Evolutionary conservation across 2,113 vertebrate species (phyloP).

Genomic region (Puma concolor): DNA sequence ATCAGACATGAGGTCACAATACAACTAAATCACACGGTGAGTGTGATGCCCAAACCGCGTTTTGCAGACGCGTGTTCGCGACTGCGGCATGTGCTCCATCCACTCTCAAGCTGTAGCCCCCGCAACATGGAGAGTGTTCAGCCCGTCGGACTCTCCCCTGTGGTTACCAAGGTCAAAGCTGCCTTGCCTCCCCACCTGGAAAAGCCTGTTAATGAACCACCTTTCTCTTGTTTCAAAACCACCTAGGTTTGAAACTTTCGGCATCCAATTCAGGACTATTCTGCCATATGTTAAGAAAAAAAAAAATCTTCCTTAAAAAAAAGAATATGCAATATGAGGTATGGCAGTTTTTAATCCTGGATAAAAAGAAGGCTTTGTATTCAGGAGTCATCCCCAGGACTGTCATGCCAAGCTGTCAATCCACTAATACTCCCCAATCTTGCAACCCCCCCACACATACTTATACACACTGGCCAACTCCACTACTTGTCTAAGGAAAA

Average conservation of each 20-base stretch:
- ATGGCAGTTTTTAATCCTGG: conserved; percentile 13
- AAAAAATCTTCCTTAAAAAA: conserved; percentile 12
- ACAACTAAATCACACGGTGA: not conserved
- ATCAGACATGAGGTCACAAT: not conserved
- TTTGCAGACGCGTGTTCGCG: not conserved
- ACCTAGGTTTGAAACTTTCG: not conserved
- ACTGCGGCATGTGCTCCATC: not conserved
- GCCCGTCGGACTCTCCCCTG: fast-evolving
- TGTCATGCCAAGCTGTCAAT: not conserved
- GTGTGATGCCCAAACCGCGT: not conserved
- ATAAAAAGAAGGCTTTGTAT: conserved; percentile 5
- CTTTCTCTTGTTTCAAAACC: not conserved
- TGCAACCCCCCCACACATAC: not conserved
- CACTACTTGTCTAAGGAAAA: conserved; percentile 66
- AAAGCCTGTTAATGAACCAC: not conserved
- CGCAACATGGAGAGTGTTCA: fast-evolving
- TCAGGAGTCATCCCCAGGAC: not conserved
- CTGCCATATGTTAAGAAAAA: not conserved
- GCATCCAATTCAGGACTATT: not conserved
- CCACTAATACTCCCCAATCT: not conserved
- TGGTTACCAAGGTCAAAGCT: not conserved
- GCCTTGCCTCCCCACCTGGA: not conserved
- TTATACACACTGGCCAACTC: not conserved
- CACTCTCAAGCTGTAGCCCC: fast-evolving
- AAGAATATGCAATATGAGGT: not conserved